Evolutionary conservation across 2,888 invertebrate species (phyloP).

Genomic region (Leptinotarsa rubiginosa): DNA sequence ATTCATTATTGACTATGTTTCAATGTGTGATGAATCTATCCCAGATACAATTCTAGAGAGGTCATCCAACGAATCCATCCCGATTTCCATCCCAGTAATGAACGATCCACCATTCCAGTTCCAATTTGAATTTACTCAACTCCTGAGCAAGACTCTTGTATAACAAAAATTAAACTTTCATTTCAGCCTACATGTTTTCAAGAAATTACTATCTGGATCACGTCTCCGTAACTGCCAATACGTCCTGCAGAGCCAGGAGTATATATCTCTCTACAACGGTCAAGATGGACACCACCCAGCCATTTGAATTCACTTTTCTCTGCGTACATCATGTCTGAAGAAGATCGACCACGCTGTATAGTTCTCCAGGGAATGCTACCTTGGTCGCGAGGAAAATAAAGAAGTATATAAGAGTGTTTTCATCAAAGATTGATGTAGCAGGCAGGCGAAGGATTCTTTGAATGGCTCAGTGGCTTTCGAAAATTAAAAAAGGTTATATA

Average conservation of each 20-base stretch:
- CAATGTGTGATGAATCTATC: no score
- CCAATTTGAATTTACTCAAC: neutral
- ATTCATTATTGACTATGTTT: no score
- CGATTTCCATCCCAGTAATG: neutral
- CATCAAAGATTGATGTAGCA: constrained; percentile 36
- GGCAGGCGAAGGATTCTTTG: neutral
- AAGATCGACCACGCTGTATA: constrained; percentile 47
- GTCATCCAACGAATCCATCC: neutral
- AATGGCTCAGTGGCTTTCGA: neutral
- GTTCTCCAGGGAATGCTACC: constrained; percentile 53
- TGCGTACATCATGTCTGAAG: constrained; percentile 59
- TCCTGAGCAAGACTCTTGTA: neutral
- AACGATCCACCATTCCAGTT: neutral
- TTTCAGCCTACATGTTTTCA: constrained; percentile 21
- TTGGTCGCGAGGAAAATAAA: constrained; percentile 48
- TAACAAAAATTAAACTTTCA: constrained; percentile 30
- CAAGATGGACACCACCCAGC: constrained; percentile 33
- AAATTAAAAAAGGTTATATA: neutral
- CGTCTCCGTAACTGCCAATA: constrained; percentile 55
- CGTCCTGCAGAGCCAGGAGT: constrained; percentile 51
- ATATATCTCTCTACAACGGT: constrained; percentile 42
- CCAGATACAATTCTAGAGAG: no score
- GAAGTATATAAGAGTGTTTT: constrained; percentile 48
- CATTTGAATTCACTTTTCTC: constrained; percentile 58
- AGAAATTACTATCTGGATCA: constrained; percentile 51